A percentile compares a stretch with the other conserved stretches of the same genome.
phyloP scores from a whole-genome alignment of 2,113 vertebrate species.

The Hypocryptadius cinnamomeus region DNA sequence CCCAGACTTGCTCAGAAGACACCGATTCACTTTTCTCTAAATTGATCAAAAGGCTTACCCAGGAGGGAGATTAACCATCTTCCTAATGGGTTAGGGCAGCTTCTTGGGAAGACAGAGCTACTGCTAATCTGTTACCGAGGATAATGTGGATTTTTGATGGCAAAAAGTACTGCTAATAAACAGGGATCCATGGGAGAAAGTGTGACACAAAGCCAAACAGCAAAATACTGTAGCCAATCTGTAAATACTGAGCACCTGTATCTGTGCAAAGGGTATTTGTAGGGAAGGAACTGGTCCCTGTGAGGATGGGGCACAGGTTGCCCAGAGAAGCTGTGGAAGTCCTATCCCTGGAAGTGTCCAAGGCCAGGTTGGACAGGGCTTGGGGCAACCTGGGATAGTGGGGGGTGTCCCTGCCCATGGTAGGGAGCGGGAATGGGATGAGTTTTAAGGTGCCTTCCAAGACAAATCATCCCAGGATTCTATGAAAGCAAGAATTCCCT shows the following conservation, averaged over 20 bases:
- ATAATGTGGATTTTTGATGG: conserved; percentile 24
- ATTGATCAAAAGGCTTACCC: conserved; percentile 31
- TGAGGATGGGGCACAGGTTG: neutral
- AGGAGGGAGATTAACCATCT: conserved; percentile 12
- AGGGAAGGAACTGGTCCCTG: neutral
- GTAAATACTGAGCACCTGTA: neutral
- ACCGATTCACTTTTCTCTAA: neutral
- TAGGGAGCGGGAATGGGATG: neutral
- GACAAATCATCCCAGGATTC: neutral
- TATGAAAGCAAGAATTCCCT: neutral
- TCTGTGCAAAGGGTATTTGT: neutral
- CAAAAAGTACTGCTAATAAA: neutral
- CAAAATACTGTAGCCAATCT: neutral
- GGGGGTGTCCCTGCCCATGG: neutral
- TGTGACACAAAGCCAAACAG: neutral
- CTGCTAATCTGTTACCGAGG: neutral
- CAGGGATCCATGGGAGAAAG: neutral
- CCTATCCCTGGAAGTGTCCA: neutral
- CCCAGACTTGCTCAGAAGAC: neutral
- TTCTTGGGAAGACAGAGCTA: neutral
- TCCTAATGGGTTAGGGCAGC: neutral
- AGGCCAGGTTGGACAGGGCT: neutral
- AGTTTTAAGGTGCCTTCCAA: neutral
- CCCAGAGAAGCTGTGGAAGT: neutral
- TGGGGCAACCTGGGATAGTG: neutral